Percentiles rank a stretch among this genome's conserved stretches.
Conservation (phyloP, 2,113 vertebrate species). For the Xiphias gladius region DNA sequence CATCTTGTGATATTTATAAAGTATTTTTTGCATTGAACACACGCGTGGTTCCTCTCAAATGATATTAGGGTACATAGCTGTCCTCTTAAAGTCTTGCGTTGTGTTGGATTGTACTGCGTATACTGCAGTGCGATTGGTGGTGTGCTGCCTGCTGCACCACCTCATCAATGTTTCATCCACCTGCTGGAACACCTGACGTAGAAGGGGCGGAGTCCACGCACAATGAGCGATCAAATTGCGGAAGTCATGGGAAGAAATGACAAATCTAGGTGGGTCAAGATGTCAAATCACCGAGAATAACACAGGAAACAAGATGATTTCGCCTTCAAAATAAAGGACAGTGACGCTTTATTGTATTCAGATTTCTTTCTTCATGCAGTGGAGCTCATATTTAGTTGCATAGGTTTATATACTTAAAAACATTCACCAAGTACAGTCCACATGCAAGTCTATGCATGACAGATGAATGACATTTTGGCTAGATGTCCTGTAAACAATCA, state of each 20-base stretch:
- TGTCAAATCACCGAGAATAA: not conserved
- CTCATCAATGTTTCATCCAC: constrained; percentile 74
- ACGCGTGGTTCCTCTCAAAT: not conserved
- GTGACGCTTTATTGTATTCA: rapidly evolving
- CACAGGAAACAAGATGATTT: not conserved
- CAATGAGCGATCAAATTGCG: constrained; percentile 69
- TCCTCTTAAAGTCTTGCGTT: not conserved
- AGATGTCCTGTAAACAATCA: not conserved
- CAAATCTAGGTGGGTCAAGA: constrained; percentile 22
- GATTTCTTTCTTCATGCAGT: not conserved
- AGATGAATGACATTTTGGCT: not conserved
- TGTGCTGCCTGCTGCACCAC: constrained; percentile 4
- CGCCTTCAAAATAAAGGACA: constrained; percentile 58
- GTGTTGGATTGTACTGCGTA: not conserved
- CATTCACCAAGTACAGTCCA: not conserved
- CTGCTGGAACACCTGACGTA: constrained; percentile 54
- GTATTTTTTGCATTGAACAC: not conserved
- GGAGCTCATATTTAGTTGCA: too few relatives aligned
- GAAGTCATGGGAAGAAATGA: constrained; percentile 65
- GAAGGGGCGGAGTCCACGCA: constrained; percentile 42
- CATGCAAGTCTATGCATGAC: not conserved
- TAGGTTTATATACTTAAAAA: not conserved
- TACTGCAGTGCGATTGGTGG: not conserved
- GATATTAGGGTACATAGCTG: not conserved
- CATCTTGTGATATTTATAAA: not conserved